phyloP scores from a whole-genome alignment of 2,888 invertebrate species.

The Callyntrura sp. region DNA sequence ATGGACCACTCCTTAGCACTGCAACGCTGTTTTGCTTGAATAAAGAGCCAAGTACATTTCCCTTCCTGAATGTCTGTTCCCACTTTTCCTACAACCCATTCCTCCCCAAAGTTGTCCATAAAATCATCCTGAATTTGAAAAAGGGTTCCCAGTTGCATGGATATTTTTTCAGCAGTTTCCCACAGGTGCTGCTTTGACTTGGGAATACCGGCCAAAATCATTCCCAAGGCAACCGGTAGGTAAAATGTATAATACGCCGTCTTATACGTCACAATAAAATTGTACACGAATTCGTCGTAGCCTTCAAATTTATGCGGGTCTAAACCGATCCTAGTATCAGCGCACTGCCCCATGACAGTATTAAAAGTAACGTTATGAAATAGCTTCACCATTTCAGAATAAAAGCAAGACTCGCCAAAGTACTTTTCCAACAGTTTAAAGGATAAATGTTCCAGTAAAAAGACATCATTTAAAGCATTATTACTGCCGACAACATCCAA shows the following conservation, averaged over 20 bases:
- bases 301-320: not conserved
- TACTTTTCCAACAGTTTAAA: slow-evolving; percentile 86
- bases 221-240: slow-evolving; percentile 91
- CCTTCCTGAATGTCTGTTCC: slow-evolving; percentile 97
- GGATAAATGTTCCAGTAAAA: slow-evolving; percentile 89
- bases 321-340: slow-evolving; percentile 85
- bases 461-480: slow-evolving; percentile 93
- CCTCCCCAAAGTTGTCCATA: slow-evolving; percentile 91
- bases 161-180: slow-evolving; percentile 93
- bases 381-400: slow-evolving; percentile 85
- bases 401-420: too few relatives aligned
- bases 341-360: slow-evolving; percentile 86
- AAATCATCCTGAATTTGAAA: slow-evolving; percentile 91
- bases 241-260: slow-evolving; percentile 97
- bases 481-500: slow-evolving; percentile 88
- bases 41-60: slow-evolving; percentile 98
- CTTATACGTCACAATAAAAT: slow-evolving; percentile 95
- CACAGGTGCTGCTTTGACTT: slow-evolving; percentile 91
- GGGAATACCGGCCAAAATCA: not conserved
- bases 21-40: slow-evolving; percentile 92
- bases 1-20: too few relatives aligned
- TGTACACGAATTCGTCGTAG: slow-evolving; percentile 92
- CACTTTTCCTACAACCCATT: slow-evolving; percentile 93
- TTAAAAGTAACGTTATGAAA: slow-evolving; percentile 85
- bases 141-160: slow-evolving; percentile 97